Evolutionary conservation across 2,113 vertebrate species (phyloP).

Genomic region (Toxostoma redivivum): DNA sequence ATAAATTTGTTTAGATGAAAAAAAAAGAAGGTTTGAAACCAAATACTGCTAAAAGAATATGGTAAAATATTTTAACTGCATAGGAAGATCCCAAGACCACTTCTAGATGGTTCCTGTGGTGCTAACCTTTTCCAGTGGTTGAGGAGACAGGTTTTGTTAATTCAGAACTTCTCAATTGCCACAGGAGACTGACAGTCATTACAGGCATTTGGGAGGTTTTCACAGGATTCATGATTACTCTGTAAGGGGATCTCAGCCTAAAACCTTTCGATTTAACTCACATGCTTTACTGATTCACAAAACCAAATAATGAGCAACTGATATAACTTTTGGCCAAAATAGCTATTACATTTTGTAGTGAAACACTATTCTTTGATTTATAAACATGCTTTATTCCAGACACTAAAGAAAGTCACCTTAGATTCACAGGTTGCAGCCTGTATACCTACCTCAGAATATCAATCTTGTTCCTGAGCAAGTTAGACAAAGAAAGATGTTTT

Average conservation of each 20-base stretch:
- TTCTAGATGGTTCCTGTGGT: neutral
- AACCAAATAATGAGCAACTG: neutral
- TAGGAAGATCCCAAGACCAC: neutral
- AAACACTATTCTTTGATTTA: neutral
- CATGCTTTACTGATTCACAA: neutral
- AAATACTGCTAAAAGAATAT: neutral
- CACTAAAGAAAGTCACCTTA: neutral
- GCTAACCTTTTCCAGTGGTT: fast-evolving
- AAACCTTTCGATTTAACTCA: neutral
- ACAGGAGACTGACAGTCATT: neutral
- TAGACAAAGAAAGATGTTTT: neutral
- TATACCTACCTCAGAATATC: neutral
- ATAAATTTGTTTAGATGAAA: neutral
- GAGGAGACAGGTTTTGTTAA: neutral
- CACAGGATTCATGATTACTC: neutral
- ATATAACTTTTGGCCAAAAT: fast-evolving
- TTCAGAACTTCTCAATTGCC: neutral
- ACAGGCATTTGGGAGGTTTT: neutral
- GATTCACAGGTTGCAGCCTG: neutral
- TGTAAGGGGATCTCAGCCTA: neutral
- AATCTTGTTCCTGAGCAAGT: neutral
- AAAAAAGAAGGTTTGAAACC: neutral
- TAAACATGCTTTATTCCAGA: neutral
- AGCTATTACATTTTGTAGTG: neutral
- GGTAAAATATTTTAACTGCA: neutral